Percentiles rank a stretch among this genome's conserved stretches.
Conservation (phyloP, 2,797 vertebrate genomes). For the Artibeus lituratus region DNA sequence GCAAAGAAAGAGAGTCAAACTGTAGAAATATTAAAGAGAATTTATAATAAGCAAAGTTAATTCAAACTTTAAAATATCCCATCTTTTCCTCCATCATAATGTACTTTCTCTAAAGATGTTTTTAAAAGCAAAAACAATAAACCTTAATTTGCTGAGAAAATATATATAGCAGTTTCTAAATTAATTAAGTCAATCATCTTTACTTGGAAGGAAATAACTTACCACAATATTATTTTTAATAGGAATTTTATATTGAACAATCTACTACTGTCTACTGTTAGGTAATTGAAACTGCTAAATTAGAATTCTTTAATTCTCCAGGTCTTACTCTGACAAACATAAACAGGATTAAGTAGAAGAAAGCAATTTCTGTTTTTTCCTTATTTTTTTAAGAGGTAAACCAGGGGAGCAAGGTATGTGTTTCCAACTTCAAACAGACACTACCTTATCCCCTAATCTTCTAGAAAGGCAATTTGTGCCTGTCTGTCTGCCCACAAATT, state of each 20-base stretch:
- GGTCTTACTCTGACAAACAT: background rate
- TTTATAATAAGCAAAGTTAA: background rate
- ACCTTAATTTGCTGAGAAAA: background rate
- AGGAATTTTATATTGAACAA: background rate
- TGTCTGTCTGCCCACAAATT: background rate
- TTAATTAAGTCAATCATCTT: background rate
- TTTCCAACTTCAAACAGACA: background rate
- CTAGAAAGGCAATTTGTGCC: background rate
- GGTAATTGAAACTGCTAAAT: background rate
- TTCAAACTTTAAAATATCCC: background rate
- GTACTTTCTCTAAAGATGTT: background rate
- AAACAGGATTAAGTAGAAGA: background rate
- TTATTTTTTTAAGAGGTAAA: background rate
- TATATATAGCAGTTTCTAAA: background rate
- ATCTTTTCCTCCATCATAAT: background rate
- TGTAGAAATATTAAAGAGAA: background rate
- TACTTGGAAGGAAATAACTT: background rate
- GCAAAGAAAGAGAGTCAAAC: background rate
- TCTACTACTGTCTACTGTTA: background rate
- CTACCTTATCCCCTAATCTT: background rate
- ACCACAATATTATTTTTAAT: background rate
- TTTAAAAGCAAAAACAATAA: background rate
- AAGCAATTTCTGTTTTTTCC: background rate
- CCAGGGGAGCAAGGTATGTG: background rate
- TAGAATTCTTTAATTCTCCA: background rate